Evolutionary conservation across 2,888 invertebrate species (phyloP).

Genomic region (Sepiola atlantica): DNA sequence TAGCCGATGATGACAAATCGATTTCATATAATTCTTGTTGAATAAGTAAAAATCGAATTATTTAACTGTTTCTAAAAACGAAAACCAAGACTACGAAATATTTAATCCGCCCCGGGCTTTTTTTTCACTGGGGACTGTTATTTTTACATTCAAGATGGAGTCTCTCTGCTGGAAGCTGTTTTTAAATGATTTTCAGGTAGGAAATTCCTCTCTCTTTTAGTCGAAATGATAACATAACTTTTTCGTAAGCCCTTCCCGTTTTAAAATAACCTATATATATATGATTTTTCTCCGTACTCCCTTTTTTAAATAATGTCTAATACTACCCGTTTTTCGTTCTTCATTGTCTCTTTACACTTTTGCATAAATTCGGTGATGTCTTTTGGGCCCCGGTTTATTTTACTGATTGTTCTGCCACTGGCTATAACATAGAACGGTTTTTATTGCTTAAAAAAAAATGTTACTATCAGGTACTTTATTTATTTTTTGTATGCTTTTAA

Average conservation of each 20-base stretch:
- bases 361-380: background rate
- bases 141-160: slow-evolving; percentile 42
- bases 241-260: background rate
- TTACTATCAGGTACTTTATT: background rate
- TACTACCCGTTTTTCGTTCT: background rate
- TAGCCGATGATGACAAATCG: too few relatives aligned
- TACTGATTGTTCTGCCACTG: slow-evolving; percentile 10
- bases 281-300: background rate
- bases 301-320: background rate
- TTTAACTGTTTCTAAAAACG: too few relatives aligned
- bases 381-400: background rate
- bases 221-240: background rate
- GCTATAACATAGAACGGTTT: background rate
- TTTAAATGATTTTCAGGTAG: slow-evolving; percentile 33
- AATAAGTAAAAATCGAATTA: too few relatives aligned
- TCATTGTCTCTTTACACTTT: background rate
- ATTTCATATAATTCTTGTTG: too few relatives aligned
- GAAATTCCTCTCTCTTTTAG: slow-evolving; percentile 44
- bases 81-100: background rate
- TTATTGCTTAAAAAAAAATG: background rate
- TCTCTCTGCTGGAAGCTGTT: background rate
- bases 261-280: background rate
- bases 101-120: slow-evolving; percentile 34
- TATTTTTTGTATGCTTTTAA: background rate
- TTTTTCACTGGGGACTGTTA: slow-evolving; percentile 14